A percentile compares a stretch with the other conserved stretches of the same genome.
Conservation (phyloP, 2,113 vertebrate species). For the Neotoma lepida region DNA sequence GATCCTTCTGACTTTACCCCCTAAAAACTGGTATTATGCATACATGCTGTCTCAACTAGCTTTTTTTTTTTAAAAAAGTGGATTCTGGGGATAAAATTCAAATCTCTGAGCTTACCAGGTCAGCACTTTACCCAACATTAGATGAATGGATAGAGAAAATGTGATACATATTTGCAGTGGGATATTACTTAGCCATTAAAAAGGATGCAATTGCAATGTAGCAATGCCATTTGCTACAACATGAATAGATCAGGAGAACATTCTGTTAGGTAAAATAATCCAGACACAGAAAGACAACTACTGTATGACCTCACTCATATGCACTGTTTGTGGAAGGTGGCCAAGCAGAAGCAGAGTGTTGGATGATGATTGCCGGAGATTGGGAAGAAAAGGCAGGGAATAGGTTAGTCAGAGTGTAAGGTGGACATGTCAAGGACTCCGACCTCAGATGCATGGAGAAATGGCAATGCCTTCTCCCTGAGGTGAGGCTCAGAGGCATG, state of each 20-base stretch:
- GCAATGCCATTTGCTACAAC: background rate
- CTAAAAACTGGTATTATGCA: no score
- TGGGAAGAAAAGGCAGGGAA: background rate
- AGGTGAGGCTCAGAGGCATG: background rate
- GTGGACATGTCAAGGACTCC: background rate
- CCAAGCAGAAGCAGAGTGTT: background rate
- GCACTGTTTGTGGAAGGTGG: background rate
- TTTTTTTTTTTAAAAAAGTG: background rate
- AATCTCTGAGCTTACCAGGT: background rate
- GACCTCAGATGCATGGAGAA: background rate
- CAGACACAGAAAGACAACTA: background rate
- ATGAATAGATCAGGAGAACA: background rate
- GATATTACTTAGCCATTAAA: background rate
- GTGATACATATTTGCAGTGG: background rate
- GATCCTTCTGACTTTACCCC: background rate
- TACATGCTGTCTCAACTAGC: no score
- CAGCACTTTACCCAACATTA: background rate
- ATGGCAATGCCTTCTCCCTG: background rate
- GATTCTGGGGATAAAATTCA: background rate
- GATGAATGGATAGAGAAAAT: background rate
- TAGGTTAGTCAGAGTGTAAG: background rate
- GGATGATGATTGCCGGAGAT: no score
- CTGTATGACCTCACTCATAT: background rate
- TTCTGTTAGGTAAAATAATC: background rate
- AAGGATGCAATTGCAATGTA: background rate